phyloP scores from a whole-genome alignment of 2,113 vertebrate species.

The Mormoops blainvillei region DNA sequence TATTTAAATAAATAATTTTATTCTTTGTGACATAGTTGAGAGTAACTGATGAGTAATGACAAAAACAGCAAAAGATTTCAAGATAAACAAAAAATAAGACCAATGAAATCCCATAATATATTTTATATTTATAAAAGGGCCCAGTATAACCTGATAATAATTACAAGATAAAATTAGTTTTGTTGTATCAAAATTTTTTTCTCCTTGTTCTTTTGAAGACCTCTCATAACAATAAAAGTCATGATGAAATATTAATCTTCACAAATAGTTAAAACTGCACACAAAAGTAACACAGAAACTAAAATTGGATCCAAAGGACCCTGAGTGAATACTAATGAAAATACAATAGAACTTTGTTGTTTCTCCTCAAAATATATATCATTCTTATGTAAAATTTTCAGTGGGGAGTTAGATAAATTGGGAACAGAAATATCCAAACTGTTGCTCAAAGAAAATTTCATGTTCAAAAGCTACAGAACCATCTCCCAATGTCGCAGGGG shows the following conservation, averaged over 20 bases:
- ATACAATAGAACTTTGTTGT: not conserved
- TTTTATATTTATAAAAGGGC: not conserved
- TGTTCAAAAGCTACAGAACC: not conserved
- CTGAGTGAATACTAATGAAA: not conserved
- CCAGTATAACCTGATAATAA: not conserved
- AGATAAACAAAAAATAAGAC: not conserved
- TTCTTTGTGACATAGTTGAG: not conserved
- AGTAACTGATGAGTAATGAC: not conserved
- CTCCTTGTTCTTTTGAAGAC: conserved; percentile 5
- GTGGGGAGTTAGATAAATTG: not conserved
- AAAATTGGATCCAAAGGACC: not conserved
- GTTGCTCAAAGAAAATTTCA: not conserved
- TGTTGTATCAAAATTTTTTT: not conserved
- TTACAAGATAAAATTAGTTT: not conserved
- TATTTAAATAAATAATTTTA: conserved; percentile 14
- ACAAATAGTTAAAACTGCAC: not conserved
- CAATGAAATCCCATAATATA: not conserved
- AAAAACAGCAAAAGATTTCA: not conserved
- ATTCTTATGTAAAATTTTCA: not conserved
- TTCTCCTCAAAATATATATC: not conserved
- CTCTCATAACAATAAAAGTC: conserved; percentile 14
- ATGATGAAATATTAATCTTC: not conserved
- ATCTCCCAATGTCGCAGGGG: not conserved
- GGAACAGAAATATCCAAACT: conserved; percentile 6
- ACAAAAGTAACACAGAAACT: not conserved